phyloP scores from a whole-genome alignment of 2,888 invertebrate species.

The Apamea epomidion region DNA sequence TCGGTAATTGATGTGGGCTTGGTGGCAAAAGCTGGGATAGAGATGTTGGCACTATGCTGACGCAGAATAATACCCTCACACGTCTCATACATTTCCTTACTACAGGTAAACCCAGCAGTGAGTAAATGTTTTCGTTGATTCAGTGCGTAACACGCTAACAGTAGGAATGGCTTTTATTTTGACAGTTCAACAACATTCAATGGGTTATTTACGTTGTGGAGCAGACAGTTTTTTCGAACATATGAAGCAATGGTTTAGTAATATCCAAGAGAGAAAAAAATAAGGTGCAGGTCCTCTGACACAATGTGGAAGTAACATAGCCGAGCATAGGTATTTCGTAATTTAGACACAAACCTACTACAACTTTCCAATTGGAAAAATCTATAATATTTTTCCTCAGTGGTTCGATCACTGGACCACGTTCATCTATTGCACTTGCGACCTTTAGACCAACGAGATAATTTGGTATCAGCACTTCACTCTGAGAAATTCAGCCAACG shows the following conservation, averaged over 20 bases:
- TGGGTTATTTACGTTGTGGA: too few relatives aligned
- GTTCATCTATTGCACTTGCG: background rate
- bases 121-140: background rate
- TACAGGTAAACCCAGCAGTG: background rate
- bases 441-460: background rate
- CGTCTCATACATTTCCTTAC: too few relatives aligned
- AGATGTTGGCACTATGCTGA: background rate
- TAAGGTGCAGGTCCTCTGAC: background rate
- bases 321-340: background rate
- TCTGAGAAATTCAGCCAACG: background rate
- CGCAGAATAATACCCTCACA: background rate
- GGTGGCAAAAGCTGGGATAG: too few relatives aligned
- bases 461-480: background rate
- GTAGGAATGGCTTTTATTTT: too few relatives aligned
- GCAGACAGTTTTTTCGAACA: too few relatives aligned
- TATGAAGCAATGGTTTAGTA: too few relatives aligned
- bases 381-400: background rate
- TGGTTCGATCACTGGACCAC: background rate
- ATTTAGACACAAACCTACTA: background rate
- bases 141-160: background rate
- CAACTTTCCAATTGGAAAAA: background rate
- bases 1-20: background rate
- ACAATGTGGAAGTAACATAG: background rate
- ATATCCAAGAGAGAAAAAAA: too few relatives aligned
- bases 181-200: too few relatives aligned